Percentiles rank a stretch among this genome's conserved stretches.
These are phyloP conservation scores for Himalopsyche phryganea DNA, from an alignment of 1,140 invertebrate genomes.

Conservation along the genomic window DNA sequence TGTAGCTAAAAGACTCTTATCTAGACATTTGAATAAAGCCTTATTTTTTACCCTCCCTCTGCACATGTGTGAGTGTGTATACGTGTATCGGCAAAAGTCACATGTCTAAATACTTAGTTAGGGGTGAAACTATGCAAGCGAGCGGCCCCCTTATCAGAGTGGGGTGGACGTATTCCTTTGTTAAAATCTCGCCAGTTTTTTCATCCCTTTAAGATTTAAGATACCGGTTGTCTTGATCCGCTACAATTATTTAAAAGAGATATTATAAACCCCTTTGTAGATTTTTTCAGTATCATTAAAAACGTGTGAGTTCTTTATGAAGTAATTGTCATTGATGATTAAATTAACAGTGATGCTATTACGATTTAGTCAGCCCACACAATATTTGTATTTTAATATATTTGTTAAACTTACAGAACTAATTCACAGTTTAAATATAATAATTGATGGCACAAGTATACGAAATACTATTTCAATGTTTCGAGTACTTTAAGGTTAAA, in stretches of 20 bases:
- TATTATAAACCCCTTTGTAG: conserved; percentile 3
- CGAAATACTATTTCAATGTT: too few species aligned
- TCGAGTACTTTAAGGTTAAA: too few species aligned
- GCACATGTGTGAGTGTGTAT: conserved; percentile 1
- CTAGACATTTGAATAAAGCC: conserved; percentile 27
- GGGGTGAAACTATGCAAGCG: conserved; percentile 31
- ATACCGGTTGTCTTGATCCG: conserved; percentile 23
- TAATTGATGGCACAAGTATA: too few species aligned
- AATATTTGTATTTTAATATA: too few species aligned
- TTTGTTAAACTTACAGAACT: too few species aligned
- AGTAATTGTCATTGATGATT: too few species aligned
- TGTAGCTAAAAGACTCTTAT: conserved; percentile 5
- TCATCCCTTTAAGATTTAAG: conserved; percentile 33
- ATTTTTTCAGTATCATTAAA: not conserved
- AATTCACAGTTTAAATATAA: too few species aligned
- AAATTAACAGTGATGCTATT: too few species aligned
- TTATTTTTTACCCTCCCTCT: conserved; percentile 17
- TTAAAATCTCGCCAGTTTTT: conserved; percentile 30
- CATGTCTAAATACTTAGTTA: conserved; percentile 30
- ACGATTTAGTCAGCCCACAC: too few species aligned
- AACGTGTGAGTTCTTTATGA: too few species aligned
- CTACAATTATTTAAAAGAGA: conserved; percentile 28
- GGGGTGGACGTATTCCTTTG: conserved; percentile 29
- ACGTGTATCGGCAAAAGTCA: conserved; percentile 13
- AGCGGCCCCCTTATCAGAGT: conserved; percentile 8